A percentile compares a stretch with the other conserved stretches of the same genome.
Conservation (phyloP, 2,888 invertebrate genomes). For the Apamea crenata region DNA sequence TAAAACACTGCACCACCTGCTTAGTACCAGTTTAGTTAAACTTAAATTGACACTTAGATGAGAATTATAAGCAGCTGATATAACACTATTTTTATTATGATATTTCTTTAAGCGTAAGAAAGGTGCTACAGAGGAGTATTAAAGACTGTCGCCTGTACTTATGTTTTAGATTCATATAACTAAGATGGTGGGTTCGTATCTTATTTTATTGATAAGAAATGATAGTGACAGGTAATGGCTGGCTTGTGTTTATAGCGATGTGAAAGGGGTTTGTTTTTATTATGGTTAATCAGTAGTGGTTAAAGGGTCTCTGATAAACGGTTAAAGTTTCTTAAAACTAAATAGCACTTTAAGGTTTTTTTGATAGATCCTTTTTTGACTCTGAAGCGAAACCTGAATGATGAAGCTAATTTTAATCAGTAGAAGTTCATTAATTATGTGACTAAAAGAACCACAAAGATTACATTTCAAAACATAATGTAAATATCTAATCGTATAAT, state of each 20-base stretch:
- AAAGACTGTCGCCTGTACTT: conserved; percentile 1
- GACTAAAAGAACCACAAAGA: too few relatives aligned
- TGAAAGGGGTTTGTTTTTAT: neutral
- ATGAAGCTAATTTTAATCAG: too few relatives aligned
- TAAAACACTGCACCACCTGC: conserved; percentile 41
- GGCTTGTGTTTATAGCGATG: neutral
- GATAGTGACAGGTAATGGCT: neutral
- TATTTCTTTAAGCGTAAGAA: neutral
- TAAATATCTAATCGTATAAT: too few relatives aligned
- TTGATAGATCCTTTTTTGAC: too few relatives aligned
- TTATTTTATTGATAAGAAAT: conserved; percentile 29
- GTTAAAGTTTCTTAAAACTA: too few relatives aligned
- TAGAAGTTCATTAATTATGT: too few relatives aligned
- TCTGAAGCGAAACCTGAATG: too few relatives aligned
- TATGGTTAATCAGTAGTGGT: neutral
- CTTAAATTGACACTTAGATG: conserved; percentile 39
- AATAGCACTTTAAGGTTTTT: too few relatives aligned
- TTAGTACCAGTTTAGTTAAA: conserved; percentile 40
- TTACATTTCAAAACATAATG: too few relatives aligned
- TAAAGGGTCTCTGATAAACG: too few relatives aligned
- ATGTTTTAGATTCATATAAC: neutral
- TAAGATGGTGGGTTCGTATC: neutral
- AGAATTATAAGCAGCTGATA: conserved; percentile 39
- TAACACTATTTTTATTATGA: conserved; percentile 6
- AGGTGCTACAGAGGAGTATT: neutral